Percentiles rank a stretch among this genome's conserved stretches.
Evolutionary conservation across 2,797 vertebrate genomes (phyloP).

Genomic region (Eulemur albifrons): DNA sequence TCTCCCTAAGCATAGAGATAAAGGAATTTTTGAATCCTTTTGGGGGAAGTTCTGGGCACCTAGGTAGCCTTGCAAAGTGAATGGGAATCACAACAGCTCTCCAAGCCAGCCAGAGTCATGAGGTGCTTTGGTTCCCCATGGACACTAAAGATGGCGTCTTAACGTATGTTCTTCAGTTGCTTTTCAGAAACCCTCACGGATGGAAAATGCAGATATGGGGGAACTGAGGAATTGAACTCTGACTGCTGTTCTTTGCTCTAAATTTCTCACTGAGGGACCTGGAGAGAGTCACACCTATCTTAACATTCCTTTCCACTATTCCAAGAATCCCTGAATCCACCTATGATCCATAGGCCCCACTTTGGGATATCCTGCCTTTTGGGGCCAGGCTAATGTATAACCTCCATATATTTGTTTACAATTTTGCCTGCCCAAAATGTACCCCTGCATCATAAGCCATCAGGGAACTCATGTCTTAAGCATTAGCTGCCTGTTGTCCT

Average conservation of each 20-base stretch:
- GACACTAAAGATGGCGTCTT: not conserved
- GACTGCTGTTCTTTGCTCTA: not conserved
- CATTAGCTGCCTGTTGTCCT: not conserved
- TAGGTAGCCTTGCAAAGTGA: not conserved
- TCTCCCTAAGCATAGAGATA: not conserved
- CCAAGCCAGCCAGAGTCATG: not conserved
- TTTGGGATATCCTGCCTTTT: not conserved
- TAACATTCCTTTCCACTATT: not conserved
- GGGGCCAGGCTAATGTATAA: not conserved
- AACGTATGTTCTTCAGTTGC: not conserved
- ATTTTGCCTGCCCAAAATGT: not conserved
- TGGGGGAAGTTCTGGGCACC: not conserved
- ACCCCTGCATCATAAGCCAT: not conserved
- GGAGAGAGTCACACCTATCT: not conserved
- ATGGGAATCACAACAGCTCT: not conserved
- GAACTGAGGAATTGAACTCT: not conserved
- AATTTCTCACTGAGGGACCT: not conserved
- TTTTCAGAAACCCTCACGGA: not conserved
- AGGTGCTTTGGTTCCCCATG: not conserved
- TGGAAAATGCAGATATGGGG: not conserved
- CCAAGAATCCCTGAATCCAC: not conserved
- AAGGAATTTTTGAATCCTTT: not conserved
- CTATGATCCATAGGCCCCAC: too few relatives aligned
- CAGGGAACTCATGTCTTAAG: too few relatives aligned
- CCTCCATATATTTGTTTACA: not conserved